Evolutionary conservation across 2,888 invertebrate genomes (phyloP).

Genomic region (Perithous albicinctus): DNA sequence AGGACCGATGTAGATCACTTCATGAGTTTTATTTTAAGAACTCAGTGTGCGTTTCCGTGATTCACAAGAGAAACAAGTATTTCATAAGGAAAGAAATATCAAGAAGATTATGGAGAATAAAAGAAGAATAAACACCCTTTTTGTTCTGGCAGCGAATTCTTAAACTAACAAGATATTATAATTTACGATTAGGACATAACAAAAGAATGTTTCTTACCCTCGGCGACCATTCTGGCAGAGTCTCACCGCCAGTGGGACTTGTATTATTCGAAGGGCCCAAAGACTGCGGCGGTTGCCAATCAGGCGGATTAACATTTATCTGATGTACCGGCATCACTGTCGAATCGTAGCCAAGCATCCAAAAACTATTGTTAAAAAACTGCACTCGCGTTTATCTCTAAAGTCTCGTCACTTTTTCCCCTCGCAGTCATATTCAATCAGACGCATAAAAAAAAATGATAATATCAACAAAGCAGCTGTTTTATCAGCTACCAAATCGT

Average conservation of each 20-base stretch:
- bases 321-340: conserved; percentile 82
- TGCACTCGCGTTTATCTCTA: conserved; percentile 6
- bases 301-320: conserved; percentile 82
- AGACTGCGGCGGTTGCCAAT: conserved; percentile 80
- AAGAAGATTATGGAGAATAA: background rate
- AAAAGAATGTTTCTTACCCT: conserved; percentile 73
- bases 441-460: conserved; percentile 6
- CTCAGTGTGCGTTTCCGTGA: conserved; percentile 23
- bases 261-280: conserved; percentile 77
- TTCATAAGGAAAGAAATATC: background rate
- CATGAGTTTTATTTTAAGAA: conserved; percentile 72
- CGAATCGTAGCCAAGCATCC: conserved; percentile 70
- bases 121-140: background rate
- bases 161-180: background rate
- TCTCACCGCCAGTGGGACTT: conserved; percentile 77
- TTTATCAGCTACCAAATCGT: background rate
- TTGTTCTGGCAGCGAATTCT: background rate
- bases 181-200: background rate
- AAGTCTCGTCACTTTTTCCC: conserved; percentile 45
- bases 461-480: background rate
- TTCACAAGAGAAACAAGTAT: background rate
- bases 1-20: conserved; percentile 70
- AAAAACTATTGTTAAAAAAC: conserved; percentile 54
- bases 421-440: conserved; percentile 48
- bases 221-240: conserved; percentile 80